A percentile compares a stretch with the other conserved stretches of the same genome.
Evolutionary conservation across 2,888 invertebrate species (phyloP).

Genomic region (Orthonychiurus folsomi): DNA sequence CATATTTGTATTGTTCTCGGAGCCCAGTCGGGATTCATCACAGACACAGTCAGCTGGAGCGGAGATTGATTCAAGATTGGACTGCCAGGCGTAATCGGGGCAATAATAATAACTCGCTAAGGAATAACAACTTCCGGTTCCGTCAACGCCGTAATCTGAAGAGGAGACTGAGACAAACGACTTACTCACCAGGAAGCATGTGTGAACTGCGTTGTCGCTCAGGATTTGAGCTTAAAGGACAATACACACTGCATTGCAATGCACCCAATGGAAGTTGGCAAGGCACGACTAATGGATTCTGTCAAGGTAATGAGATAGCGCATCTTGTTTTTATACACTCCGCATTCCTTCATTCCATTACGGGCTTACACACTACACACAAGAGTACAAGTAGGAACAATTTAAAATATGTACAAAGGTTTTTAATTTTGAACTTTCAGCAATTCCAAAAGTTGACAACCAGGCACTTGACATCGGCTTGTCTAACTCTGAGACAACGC

Average conservation of each 20-base stretch:
- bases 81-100: conserved; percentile 29
- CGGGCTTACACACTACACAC: neutral
- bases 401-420: neutral
- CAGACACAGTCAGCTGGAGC: conserved; percentile 37
- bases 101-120: conserved; percentile 14
- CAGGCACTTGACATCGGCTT: conserved; percentile 16
- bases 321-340: neutral
- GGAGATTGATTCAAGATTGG: conserved; percentile 37
- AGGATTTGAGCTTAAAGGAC: conserved; percentile 37
- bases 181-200: conserved; percentile 39
- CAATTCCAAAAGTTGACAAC: conserved; percentile 18
- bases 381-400: neutral
- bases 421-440: conserved; percentile 10
- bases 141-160: conserved; percentile 33
- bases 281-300: conserved; percentile 36
- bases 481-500: conserved; percentile 24
- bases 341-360: neutral
- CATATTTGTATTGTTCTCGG: conserved; percentile 38
- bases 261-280: conserved; percentile 36
- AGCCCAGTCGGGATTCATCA: conserved; percentile 40
- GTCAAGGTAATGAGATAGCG: conserved; percentile 22
- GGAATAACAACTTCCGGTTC: conserved; percentile 26
- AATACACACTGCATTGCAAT: conserved; percentile 39
- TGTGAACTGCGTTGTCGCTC: conserved; percentile 39
- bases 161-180: conserved; percentile 33